A percentile compares a stretch with the other conserved stretches of the same genome.
Evolutionary conservation across 2,797 vertebrate genomes (phyloP).

Genomic region (Lindbergichthys nudifrons): DNA sequence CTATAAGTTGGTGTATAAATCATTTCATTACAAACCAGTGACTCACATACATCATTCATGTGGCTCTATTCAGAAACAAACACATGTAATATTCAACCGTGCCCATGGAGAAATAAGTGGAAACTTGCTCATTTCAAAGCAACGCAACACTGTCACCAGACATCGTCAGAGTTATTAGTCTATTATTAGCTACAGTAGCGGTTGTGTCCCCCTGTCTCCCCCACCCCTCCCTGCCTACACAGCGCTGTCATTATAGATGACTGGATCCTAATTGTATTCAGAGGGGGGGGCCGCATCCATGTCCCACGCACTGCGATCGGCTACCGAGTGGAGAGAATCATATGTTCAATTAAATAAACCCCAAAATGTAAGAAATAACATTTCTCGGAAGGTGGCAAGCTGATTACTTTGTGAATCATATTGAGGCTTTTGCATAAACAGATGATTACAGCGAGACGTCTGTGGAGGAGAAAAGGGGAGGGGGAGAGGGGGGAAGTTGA

Average conservation of each 20-base stretch:
- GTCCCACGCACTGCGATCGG: conserved; percentile 44
- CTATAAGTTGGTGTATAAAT: neutral
- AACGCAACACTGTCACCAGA: conserved; percentile 41
- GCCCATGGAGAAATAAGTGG: conserved; percentile 11
- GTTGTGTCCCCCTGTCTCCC: conserved; percentile 24
- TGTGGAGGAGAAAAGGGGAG: conserved; percentile 20
- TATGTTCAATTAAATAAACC: conserved; percentile 88
- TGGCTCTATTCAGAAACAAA: neutral
- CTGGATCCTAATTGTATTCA: conserved; percentile 90
- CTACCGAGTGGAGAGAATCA: conserved; percentile 46
- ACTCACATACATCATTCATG: neutral
- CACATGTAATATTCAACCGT: neutral
- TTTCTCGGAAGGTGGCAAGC: conserved; percentile 81
- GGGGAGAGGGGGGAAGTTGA: conserved; percentile 1
- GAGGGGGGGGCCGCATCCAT: conserved; percentile 57
- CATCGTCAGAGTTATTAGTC: conserved; percentile 76
- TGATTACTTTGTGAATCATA: conserved; percentile 79
- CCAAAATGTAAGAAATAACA: conserved; percentile 82
- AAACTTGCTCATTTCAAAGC: conserved; percentile 50
- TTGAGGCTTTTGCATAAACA: conserved; percentile 72
- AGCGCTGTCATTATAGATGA: conserved; percentile 88
- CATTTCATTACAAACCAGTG: neutral
- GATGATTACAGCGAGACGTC: conserved; percentile 74
- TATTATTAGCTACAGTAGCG: conserved; percentile 87
- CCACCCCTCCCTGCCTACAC: conserved; percentile 43